A percentile compares a stretch with the other conserved stretches of the same genome.
Evolutionary conservation across 2,797 vertebrate genomes (phyloP).

Genomic region (Rousettus madagascariensis): DNA sequence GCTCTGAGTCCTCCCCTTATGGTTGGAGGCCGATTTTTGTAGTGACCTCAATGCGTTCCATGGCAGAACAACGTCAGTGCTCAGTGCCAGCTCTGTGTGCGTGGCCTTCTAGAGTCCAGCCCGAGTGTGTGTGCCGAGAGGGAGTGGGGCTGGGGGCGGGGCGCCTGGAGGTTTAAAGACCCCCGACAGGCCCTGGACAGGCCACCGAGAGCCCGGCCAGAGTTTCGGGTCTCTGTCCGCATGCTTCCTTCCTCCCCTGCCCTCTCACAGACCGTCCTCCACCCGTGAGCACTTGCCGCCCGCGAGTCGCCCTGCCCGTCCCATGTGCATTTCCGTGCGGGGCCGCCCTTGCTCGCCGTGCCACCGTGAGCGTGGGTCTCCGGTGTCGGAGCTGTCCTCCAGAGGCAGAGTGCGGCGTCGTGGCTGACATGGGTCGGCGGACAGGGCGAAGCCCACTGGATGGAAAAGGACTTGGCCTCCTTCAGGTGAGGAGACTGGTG

Average conservation of each 20-base stretch:
- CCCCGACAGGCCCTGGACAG: rapidly evolving
- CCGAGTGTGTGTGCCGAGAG: not conserved
- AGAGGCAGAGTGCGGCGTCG: too few relatives aligned
- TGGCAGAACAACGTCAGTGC: rapidly evolving
- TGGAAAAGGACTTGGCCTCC: not conserved
- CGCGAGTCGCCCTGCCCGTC: rapidly evolving
- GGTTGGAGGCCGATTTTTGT: not conserved
- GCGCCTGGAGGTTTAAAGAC: rapidly evolving
- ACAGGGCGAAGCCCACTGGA: too few relatives aligned
- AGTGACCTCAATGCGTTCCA: rapidly evolving
- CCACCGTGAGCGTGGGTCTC: not conserved
- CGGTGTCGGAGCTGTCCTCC: too few relatives aligned
- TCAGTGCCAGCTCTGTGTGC: not conserved
- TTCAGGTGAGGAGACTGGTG: too few relatives aligned
- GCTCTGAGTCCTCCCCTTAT: rapidly evolving
- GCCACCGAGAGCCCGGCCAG: not conserved
- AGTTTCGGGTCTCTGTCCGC: rapidly evolving
- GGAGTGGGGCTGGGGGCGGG: too few relatives aligned
- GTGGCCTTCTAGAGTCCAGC: not conserved
- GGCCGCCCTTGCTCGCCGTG: too few relatives aligned
- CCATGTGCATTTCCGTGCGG: not conserved
- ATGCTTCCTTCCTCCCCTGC: rapidly evolving
- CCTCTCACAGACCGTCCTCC: not conserved
- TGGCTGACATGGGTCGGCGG: not conserved
- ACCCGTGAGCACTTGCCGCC: too few relatives aligned